Base-by-base conservation (phyloP, 2,113 vertebrate genomes). In the Pygoscelis adeliae region DNA sequence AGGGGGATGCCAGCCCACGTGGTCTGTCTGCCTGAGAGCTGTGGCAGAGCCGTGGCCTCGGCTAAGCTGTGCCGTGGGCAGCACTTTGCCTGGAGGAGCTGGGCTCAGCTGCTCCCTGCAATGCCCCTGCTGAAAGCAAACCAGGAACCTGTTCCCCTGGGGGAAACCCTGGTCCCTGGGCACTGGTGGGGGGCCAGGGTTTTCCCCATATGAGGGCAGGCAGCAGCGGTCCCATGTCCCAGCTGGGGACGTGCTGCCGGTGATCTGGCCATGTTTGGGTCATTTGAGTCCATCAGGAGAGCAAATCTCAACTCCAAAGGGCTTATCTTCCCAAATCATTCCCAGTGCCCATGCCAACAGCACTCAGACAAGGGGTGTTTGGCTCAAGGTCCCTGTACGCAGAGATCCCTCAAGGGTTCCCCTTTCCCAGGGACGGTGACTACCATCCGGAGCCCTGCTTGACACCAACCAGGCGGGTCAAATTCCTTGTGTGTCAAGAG, bases 101-200 rank as follows among this genome's bases (percentile, higher is more conserved):
- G 85, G 63, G 59, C 36, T 78, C 3, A 4, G 85, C 49, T 3
- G 3, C 78, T 78, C 55, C 42, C 42, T 3, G 2, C 2, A 4
- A 15, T 4, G 10, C 27, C 34, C 32, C 16, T 89, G 58, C 40
- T 10, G 5, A 49, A 26, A 63, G n/a, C 66, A 66, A 52, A 18
- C 36, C 0, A 1, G 71, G 52, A 72, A 8, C 77, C 58, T 61
- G 22, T 46, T 90, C 29, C 38, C 58, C 32, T 8, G 11, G n/a
- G 38, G 38, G 20, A 10, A 70, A 9, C 16, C 22, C n/a, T 38
- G 18, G 22, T 56, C 34, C 22, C 6, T 0, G 10, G 44, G 40
- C 0, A 0, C 82, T 50, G 63, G 15, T 16, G 22, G 13, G 34
- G 14, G 3, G 2, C 2, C 5, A 3, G 29, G 22, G 3, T 27